These are phyloP conservation scores for Lampris megalopsis DNA, from an alignment of 2,113 vertebrate genomes.

Conservation along the genomic window DNA sequence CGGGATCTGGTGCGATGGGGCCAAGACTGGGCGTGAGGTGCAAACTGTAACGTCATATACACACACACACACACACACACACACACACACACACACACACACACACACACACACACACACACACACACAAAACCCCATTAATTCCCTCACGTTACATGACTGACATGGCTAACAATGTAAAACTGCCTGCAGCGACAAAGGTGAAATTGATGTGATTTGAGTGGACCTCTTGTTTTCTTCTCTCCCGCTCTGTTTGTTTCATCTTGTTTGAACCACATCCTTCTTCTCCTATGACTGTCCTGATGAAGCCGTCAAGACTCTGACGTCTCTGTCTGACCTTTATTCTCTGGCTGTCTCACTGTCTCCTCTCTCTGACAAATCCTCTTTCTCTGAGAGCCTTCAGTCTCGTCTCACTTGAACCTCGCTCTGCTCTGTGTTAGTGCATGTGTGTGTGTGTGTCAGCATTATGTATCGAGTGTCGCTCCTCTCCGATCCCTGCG, in stretches of 20 bases:
- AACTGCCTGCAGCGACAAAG: constrained; percentile 57
- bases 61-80: too few relatives aligned
- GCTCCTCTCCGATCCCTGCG: constrained; percentile 15
- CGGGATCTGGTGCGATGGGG: constrained; percentile 38
- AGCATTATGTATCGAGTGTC: too few relatives aligned
- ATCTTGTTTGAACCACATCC: constrained; percentile 23
- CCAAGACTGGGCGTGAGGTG: constrained; percentile 27
- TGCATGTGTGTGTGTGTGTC: neutral
- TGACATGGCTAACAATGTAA: constrained; percentile 38
- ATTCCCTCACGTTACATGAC: constrained; percentile 46
- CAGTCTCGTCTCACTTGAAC: neutral
- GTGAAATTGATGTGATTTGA: constrained; percentile 48
- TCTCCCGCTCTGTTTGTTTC: constrained; percentile 42
- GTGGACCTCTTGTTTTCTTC: constrained; percentile 2
- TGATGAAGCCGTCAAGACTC: constrained; percentile 23
- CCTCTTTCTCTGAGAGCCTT: constrained; percentile 16
- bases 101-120: too few relatives aligned
- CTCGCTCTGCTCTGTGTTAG: too few relatives aligned
- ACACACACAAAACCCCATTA: neutral
- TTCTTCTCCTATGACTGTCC: constrained; percentile 20
- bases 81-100: too few relatives aligned
- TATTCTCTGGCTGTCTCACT: constrained; percentile 23
- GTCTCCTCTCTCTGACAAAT: constrained; percentile 16
- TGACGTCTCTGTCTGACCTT: constrained; percentile 50
- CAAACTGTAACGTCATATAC: constrained; percentile 52